These are phyloP conservation scores for Magallana gigas DNA, from an alignment of 1,140 invertebrate genomes.

Conservation along the genomic window DNA sequence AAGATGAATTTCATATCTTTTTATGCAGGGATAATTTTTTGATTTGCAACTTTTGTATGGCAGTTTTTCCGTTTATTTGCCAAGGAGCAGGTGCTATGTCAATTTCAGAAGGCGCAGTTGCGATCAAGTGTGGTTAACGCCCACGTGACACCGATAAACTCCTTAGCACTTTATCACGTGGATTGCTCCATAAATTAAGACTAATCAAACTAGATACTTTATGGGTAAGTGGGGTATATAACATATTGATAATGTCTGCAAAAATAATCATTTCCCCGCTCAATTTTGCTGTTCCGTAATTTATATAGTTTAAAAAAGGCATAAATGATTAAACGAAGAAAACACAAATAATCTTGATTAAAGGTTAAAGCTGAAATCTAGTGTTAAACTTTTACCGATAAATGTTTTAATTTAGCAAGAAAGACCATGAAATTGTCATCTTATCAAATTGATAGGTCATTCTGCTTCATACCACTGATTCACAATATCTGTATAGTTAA, in stretches of 20 bases:
- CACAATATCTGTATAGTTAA: too few species aligned
- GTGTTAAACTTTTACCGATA: too few species aligned
- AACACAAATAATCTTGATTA: too few species aligned
- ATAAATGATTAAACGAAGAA: too few species aligned
- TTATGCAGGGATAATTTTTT: not conserved
- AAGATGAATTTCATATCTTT: not conserved
- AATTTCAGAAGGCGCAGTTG: slow-evolving; percentile 18
- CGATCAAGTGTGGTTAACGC: not conserved
- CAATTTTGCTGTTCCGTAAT: too few species aligned
- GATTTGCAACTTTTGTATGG: not conserved
- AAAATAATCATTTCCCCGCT: too few species aligned
- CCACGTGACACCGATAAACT: slow-evolving; percentile 6
- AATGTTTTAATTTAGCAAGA: too few species aligned
- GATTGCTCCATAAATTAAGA: not conserved
- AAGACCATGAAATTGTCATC: too few species aligned
- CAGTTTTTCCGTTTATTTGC: not conserved
- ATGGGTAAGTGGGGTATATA: not conserved
- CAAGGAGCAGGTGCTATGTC: slow-evolving; percentile 17
- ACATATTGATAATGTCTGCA: not conserved
- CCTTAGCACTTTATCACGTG: not conserved
- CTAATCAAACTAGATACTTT: not conserved
- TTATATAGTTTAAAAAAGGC: too few species aligned
- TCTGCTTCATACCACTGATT: too few species aligned
- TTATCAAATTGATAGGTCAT: too few species aligned
- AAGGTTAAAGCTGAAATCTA: too few species aligned